Base-by-base conservation (phyloP, 2,113 vertebrate genomes). In the Craseonycteris thonglongyai region DNA sequence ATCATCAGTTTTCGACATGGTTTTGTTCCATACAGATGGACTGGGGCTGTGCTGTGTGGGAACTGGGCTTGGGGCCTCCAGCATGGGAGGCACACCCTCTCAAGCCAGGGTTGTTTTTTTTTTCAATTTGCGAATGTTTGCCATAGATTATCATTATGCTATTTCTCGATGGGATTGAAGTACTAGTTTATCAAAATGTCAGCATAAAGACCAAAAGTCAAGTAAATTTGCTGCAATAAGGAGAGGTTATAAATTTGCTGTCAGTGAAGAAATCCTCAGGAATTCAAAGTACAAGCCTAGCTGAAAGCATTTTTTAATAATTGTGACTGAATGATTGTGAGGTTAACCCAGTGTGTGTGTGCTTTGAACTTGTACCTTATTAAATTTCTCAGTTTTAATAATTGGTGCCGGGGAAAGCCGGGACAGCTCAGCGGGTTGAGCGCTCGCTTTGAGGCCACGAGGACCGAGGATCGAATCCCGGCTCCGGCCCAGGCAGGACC, bases 181-280 rank as follows among this genome's bases (percentile, higher is more conserved):
- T 96, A 97, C 86, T 95, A 97, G 92, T 97, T 97, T 97, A 97
- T 97, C 97, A 95, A 96, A 97, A 96, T 97, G 97, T 97, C 97
- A 97, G 88, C 59, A 71, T 91, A 95, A 97, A 96, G 94, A 97
- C 94, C 96, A 97, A 83, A 88, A 95, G 74, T 69, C 78, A 95
- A 90, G 92, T 91, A 97, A 96, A 97, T 97, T 95, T 97, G 87
- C 96, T 96, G 89, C 94, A 96, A 14, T 83, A 78, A 91, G 72
- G 78, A 72, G 93, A 94, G 75, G 79, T 35, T 89, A 19, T 72
- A 91, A 96, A 96, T 94, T 93, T 92, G 30, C 80, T 11, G 83
- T 96, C 84, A 93, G 94, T 90, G 96, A 97, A 95, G 68, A 97
- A 88, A 95, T 78, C 49, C 49, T 54, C 63, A 47, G 38, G 14